A percentile compares a stretch with the other conserved stretches of the same genome.
These are phyloP conservation scores for Esperia sulphurella DNA, from an alignment of 2,888 invertebrate genomes.

Conservation along the genomic window DNA sequence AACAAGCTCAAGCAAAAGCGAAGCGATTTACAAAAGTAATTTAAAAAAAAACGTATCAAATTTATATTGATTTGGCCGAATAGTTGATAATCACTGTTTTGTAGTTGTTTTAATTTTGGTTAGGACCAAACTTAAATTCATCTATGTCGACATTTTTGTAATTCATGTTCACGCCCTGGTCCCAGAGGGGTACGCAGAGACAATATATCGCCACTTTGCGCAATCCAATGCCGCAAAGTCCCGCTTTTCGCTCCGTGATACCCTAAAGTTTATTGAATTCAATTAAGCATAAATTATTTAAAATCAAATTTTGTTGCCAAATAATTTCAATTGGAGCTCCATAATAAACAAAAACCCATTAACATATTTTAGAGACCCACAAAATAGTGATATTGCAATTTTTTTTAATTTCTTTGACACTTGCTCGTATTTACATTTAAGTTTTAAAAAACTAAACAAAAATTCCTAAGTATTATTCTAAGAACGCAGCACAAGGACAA, in stretches of 20 bases:
- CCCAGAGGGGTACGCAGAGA: too few relatives aligned
- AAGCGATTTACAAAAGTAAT: conserved; percentile 52
- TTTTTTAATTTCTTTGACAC: conserved; percentile 57
- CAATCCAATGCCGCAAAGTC: too few relatives aligned
- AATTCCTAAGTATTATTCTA: conserved; percentile 44
- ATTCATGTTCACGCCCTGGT: too few relatives aligned
- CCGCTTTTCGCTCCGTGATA: too few relatives aligned
- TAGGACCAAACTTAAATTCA: too few relatives aligned
- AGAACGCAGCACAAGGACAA: conserved; percentile 61
- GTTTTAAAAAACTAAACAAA: conserved; percentile 22
- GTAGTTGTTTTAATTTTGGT: conserved; percentile 12
- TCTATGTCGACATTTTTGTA: too few relatives aligned
- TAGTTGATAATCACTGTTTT: conserved; percentile 40
- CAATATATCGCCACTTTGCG: too few relatives aligned
- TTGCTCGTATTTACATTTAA: conserved; percentile 75
- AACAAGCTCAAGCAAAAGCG: conserved; percentile 74
- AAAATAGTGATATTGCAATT: conserved; percentile 50
- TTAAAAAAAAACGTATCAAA: conserved; percentile 15
- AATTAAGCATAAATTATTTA: neutral
- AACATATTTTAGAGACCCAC: conserved; percentile 22
- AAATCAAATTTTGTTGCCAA: conserved; percentile 22
- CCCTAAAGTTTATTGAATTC: too few relatives aligned
- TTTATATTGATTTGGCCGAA: conserved; percentile 12
- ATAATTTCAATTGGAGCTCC: neutral
- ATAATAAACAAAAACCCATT: neutral